These are phyloP conservation scores for Epicauta chinensis DNA, from an alignment of 1,140 invertebrate genomes.

Conservation along the genomic window DNA sequence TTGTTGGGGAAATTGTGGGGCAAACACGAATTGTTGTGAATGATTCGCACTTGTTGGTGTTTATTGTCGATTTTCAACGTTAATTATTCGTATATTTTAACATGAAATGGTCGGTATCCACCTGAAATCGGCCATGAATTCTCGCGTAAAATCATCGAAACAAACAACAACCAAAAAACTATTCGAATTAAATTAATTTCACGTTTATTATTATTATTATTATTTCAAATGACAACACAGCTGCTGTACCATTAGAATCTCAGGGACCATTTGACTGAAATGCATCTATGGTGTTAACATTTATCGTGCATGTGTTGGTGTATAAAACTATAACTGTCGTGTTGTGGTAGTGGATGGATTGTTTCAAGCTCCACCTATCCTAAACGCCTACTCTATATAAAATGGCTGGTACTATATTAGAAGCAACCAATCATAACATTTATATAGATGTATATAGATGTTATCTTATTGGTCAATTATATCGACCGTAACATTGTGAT, in stretches of 20 bases:
- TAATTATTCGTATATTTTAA: conserved; percentile 18
- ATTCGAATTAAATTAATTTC: not conserved
- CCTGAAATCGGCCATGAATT: conserved; percentile 1
- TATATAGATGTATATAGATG: too few relatives aligned
- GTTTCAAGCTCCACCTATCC: conserved; percentile 14
- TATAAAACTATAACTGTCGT: not conserved
- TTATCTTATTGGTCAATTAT: too few relatives aligned
- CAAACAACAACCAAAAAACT: too few relatives aligned
- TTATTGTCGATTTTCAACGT: too few relatives aligned
- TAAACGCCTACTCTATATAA: conserved; percentile 21
- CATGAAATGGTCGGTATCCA: conserved; percentile 11
- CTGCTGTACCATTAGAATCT: conserved; percentile 19
- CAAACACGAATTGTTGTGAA: too few relatives aligned
- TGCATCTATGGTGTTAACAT: conserved; percentile 21
- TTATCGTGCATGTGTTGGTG: conserved; percentile 18
- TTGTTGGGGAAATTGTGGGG: too few relatives aligned
- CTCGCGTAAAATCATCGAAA: not conserved
- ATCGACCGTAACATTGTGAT: too few relatives aligned
- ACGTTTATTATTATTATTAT: not conserved
- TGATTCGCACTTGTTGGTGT: too few relatives aligned
- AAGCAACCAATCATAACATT: too few relatives aligned
- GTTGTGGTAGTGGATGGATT: not conserved
- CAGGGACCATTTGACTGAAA: conserved; percentile 32
- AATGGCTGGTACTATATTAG: conserved; percentile 20
- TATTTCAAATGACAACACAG: conserved; percentile 14